Base-by-base conservation (phyloP, 2,797 vertebrate species). In the Ammospiza maritima region DNA sequence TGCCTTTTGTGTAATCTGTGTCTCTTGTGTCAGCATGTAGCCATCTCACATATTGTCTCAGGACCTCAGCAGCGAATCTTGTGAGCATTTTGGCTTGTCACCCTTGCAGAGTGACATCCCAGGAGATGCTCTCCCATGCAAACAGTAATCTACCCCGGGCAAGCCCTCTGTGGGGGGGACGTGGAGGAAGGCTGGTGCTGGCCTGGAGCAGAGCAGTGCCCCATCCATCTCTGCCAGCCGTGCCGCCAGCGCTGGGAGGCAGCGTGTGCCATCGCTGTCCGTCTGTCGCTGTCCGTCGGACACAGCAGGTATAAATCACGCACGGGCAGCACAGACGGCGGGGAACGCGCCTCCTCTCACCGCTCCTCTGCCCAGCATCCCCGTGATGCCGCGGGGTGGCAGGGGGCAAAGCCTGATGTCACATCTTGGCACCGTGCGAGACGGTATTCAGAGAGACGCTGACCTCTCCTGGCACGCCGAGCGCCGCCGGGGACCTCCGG, bases 361-460 rank as follows among this genome's bases (percentile, higher is more conserved):
- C 95, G 58, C 56, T 36, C 7, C 81, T 69, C 75, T 82, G 77
- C 53, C 60, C n/a, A 58, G 71, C 56, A 1, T 91, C 78, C 85
- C 34, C 25, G 44, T 17, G 62, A 71, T 93, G 77, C 77, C 60
- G 54, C 23, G 65, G 83, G 85, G 38, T 65, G 51, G 79, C 89
- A 90, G 69, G 76, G 95, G 94, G 90, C 92, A 92, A 72, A 89
- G 85, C 95, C 64, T 92, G 91, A 94, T 95, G 93, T 93, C 95
- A 95, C 92, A 93, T 85, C 72, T 94, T 95, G 96, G 95, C 90
- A 40, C 74, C 82, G 60, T 9, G 12, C 6, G 74, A 87, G 85
- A 74, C 0, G 12, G 94, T 93, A 90, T 86, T 91, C 91, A 70
- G 86, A 91, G 93, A 86, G 94, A 87, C 7, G 7, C 36, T 94